These are phyloP conservation scores for Epinephelus malabaricus DNA, from an alignment of 2,797 vertebrate species.

Conservation along the genomic window DNA sequence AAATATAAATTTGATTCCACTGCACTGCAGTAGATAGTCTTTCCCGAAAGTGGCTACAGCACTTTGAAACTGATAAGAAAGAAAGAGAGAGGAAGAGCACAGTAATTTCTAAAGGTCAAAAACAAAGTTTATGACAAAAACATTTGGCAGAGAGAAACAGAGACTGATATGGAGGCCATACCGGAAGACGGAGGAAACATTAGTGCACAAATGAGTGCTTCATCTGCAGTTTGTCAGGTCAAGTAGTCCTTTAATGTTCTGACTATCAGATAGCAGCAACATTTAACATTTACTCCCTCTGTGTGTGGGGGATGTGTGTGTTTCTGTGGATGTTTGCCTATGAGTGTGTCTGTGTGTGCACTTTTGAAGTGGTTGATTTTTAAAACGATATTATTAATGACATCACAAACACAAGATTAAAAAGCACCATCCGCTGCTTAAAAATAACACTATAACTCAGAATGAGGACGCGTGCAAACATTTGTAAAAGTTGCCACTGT, in stretches of 20 bases:
- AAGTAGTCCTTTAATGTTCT: constrained; percentile 72
- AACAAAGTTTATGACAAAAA: constrained; percentile 25
- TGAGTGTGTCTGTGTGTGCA: constrained; percentile 10
- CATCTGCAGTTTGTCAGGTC: constrained; percentile 73
- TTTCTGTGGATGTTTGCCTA: constrained; percentile 9
- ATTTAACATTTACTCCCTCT: constrained; percentile 69
- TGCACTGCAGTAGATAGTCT: not conserved
- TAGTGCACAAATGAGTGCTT: constrained; percentile 61
- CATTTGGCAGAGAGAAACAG: constrained; percentile 3
- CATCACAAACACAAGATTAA: constrained; percentile 22
- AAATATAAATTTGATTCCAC: not conserved
- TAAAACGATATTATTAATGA: constrained; percentile 23
- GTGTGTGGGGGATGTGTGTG: constrained; percentile 29
- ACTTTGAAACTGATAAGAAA: constrained; percentile 21
- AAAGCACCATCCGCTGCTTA: constrained; percentile 9
- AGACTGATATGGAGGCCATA: constrained; percentile 30
- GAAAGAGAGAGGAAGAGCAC: constrained; percentile 1
- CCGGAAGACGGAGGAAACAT: constrained; percentile 57
- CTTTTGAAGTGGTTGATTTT: constrained; percentile 38
- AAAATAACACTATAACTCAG: constrained; percentile 37
- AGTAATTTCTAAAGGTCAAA: constrained; percentile 15
- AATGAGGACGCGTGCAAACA: constrained; percentile 7
- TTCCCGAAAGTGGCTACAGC: not conserved
- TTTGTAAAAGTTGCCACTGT: not conserved
- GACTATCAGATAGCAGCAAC: constrained; percentile 63